Percentiles rank a stretch among this genome's conserved stretches.
These are phyloP conservation scores for Leptinotarsa rubiginosa DNA, from an alignment of 2,888 invertebrate species.

Conservation along the genomic window DNA sequence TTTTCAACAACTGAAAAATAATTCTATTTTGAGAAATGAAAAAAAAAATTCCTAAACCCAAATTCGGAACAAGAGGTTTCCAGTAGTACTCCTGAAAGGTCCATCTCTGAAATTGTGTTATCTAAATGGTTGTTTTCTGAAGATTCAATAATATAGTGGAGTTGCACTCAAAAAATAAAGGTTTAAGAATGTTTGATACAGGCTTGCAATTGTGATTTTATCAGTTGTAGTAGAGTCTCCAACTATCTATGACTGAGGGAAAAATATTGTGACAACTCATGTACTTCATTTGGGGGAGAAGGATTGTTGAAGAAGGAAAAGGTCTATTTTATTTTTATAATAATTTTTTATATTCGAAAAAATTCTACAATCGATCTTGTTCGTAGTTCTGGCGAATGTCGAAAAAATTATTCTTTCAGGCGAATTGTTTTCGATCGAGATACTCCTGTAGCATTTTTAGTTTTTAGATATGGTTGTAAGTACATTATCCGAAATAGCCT, in stretches of 20 bases:
- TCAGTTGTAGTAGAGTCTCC: conserved; percentile 44
- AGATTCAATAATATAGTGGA: conserved; percentile 41
- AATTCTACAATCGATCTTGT: conserved; percentile 10
- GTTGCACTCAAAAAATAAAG: conserved; percentile 42
- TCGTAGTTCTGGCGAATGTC: conserved; percentile 3
- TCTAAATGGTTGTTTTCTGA: conserved; percentile 37
- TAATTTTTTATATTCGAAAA: conserved; percentile 33
- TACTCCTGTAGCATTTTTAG: conserved; percentile 23
- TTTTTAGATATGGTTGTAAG: conserved; percentile 45
- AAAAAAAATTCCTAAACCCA: neutral
- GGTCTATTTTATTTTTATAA: conserved; percentile 45
- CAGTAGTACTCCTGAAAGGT: neutral
- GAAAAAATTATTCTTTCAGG: conserved; percentile 14
- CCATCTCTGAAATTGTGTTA: conserved; percentile 24
- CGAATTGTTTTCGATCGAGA: conserved; percentile 9
- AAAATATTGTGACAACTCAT: conserved; percentile 33
- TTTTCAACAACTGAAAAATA: neutral
- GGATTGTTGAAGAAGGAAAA: conserved; percentile 36
- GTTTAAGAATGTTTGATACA: conserved; percentile 45
- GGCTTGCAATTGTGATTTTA: conserved; percentile 42
- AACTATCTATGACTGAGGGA: conserved; percentile 27
- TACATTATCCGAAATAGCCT: conserved; percentile 42
- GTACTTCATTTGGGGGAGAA: conserved; percentile 37
- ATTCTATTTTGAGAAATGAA: neutral
- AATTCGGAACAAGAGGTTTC: neutral